Evolutionary conservation across 2,113 vertebrate species (phyloP), one percentile per base, ranked within the genome.

Genomic region (Hassar affinis): DNA sequence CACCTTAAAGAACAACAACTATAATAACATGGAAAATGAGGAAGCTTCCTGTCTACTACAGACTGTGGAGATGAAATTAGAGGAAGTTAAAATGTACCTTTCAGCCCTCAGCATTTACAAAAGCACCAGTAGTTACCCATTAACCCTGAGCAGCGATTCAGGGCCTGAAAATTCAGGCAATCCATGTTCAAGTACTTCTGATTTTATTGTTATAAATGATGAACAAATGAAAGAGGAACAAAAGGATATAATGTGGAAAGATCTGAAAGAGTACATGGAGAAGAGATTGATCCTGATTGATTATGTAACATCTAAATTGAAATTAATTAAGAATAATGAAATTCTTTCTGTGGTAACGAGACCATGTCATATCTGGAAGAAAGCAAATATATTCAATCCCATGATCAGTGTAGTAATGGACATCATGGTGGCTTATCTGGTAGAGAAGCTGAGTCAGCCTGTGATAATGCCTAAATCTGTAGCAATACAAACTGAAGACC

Each of bases 71-170:
- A 68, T 22, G 1, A 83, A 87, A 88, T 77, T 89, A 20, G 61
- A 84, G 4, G 92, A 91, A 88, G 85, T 81, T 17, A 88, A 87
- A 30, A 59, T 92, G 64, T 57, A 91, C 80, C 86, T 88, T 1
- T 61, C 81, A 27, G 87, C 88, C 1, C 76, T 84, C 0, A 10
- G 33, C 49, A 81, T 90, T 33, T 66, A 88, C 20, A 59, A 18
- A 15, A 56, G 22, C 25, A 45, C 1, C 17, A 78, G 54, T 78
- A 45, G 75, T 54, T 38, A 14, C 18, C 30, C 57, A 59, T 8
- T 59, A 3, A 59, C 56, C 1, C 57, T 61, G 11, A 61, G 30
- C 61, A 64, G 61, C 14, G 17, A 45, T 45, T 78, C 38, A 45
- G 68, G 61, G 22, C 27, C 69, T 17, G 75, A 87, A 22, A 15